Percentiles rank a stretch among this genome's conserved stretches.
Evolutionary conservation across 1,140 invertebrate species (phyloP).

Genomic region (Temnothorax curvispinosus): DNA sequence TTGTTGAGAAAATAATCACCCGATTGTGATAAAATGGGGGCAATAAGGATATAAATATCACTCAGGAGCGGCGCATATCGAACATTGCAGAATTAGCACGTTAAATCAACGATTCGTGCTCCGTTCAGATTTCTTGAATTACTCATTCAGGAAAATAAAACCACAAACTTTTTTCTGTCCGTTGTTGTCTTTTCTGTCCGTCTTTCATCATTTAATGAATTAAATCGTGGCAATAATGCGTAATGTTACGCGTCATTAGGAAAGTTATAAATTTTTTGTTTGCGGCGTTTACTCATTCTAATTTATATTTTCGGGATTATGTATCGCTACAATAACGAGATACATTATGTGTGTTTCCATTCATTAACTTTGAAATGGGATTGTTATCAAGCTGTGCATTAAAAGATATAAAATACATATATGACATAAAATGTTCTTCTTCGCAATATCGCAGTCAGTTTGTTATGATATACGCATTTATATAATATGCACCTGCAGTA

Average conservation of each 20-base stretch:
- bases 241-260: background rate
- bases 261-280: background rate
- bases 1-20: conserved; percentile 34
- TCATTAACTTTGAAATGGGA: background rate
- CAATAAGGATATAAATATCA: conserved; percentile 45
- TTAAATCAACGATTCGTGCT: conserved; percentile 32
- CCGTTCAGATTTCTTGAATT: conserved; percentile 2
- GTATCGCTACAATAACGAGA: background rate
- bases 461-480: background rate
- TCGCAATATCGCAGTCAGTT: background rate
- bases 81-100: conserved; percentile 25
- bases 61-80: conserved; percentile 3
- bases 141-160: too few relatives aligned
- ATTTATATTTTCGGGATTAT: background rate
- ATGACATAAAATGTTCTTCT: background rate
- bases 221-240: background rate
- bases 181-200: background rate
- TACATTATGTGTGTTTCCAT: background rate
- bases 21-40: conserved; percentile 28
- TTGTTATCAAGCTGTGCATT: background rate
- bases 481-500: background rate
- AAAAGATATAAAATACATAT: background rate
- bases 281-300: background rate
- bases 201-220: background rate
- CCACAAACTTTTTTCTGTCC: background rate